A percentile compares a stretch with the other conserved stretches of the same genome.
Evolutionary conservation across 2,888 invertebrate species (phyloP).

Genomic region (Luffia ferchaultella): DNA sequence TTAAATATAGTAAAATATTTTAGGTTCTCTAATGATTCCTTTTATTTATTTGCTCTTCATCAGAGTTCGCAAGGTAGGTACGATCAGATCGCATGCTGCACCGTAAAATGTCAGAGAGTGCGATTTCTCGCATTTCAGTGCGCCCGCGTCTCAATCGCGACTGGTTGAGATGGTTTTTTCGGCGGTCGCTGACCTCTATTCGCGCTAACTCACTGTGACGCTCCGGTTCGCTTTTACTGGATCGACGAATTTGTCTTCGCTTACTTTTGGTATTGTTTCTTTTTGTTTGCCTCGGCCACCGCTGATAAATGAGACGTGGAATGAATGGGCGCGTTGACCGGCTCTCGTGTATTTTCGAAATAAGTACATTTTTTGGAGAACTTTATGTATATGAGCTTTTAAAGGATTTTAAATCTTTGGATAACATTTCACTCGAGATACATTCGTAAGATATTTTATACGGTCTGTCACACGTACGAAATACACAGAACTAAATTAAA

Average conservation of each 20-base stretch:
- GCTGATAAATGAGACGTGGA: constrained; percentile 30
- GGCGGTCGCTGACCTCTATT: constrained; percentile 41
- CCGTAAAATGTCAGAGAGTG: constrained; percentile 17
- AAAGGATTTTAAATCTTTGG: neutral
- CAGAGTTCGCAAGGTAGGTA: no score
- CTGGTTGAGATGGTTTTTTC: constrained; percentile 25
- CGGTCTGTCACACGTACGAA: no score
- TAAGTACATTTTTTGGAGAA: constrained; percentile 7
- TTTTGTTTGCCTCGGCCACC: constrained; percentile 18
- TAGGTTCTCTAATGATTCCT: no score
- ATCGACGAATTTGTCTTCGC: constrained; percentile 24
- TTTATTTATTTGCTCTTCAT: no score
- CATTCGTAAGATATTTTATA: no score
- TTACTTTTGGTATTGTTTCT: constrained; percentile 24
- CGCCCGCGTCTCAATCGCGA: constrained; percentile 26
- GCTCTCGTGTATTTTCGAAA: constrained; percentile 25
- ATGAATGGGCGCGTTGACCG: constrained; percentile 33
- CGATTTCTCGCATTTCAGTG: constrained; percentile 27
- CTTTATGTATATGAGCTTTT: neutral
- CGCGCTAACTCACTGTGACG: constrained; percentile 21
- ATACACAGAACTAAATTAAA: no score
- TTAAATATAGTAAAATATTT: no score
- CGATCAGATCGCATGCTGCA: neutral
- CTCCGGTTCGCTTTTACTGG: constrained; percentile 18
- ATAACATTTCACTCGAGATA: no score